phyloP scores from a whole-genome alignment of 2,888 invertebrate species.

The Cantharis rustica region DNA sequence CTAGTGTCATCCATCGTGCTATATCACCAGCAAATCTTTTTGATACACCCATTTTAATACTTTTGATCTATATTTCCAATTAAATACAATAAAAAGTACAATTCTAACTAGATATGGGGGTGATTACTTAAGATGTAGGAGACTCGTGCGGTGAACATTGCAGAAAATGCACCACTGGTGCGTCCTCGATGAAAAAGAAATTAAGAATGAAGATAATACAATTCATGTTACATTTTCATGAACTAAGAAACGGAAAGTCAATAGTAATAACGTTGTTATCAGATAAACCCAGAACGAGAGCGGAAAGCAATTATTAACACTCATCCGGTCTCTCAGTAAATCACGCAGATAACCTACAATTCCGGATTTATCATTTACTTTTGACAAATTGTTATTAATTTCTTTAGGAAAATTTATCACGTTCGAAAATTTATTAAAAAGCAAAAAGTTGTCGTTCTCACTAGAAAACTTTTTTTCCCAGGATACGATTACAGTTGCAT shows the following conservation, averaged over 20 bases:
- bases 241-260: slow-evolving; percentile 31
- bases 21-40: slow-evolving; percentile 28
- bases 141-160: neutral
- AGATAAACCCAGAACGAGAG: slow-evolving; percentile 49
- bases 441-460: neutral
- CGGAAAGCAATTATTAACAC: slow-evolving; percentile 54
- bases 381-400: slow-evolving; percentile 43
- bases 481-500: neutral
- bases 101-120: neutral
- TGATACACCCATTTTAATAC: slow-evolving; percentile 21
- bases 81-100: neutral
- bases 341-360: slow-evolving; percentile 50
- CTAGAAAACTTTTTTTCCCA: neutral
- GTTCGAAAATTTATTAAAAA: neutral
- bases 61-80: slow-evolving; percentile 29
- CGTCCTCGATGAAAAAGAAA: neutral
- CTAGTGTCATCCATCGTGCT: slow-evolving; percentile 23
- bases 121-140: neutral
- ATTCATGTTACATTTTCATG: slow-evolving; percentile 8
- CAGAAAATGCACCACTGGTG: neutral
- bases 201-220: neutral
- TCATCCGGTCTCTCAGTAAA: slow-evolving; percentile 53
- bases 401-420: slow-evolving; percentile 19
- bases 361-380: slow-evolving; percentile 47
- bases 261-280: slow-evolving; percentile 43